A percentile compares a stretch with the other conserved stretches of the same genome.
Conservation (phyloP, 2,113 vertebrate genomes). For the Limanda limanda region DNA sequence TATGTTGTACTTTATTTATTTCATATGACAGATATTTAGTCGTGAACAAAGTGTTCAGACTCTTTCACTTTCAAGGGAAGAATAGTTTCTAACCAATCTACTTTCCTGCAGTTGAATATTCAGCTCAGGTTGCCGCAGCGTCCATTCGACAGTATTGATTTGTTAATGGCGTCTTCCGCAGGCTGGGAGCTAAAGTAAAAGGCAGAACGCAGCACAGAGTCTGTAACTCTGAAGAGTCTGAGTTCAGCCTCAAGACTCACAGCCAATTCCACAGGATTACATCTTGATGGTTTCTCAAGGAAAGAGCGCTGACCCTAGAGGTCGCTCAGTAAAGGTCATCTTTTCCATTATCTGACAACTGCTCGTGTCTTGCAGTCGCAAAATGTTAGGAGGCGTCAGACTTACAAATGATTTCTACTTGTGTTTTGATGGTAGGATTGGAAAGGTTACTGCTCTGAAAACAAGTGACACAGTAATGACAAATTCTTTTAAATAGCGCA, state of each 20-base stretch:
- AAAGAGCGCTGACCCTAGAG: conserved; percentile 43
- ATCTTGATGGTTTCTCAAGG: conserved; percentile 38
- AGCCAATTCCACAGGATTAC: conserved; percentile 43
- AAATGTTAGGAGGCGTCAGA: conserved; percentile 14
- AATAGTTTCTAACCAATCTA: conserved; percentile 5
- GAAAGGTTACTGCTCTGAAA: conserved; percentile 1
- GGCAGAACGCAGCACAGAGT: conserved; percentile 23
- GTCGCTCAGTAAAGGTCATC: conserved; percentile 45
- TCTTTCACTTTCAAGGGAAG: neutral
- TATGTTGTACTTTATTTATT: no score
- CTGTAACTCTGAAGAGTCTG: neutral
- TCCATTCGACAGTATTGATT: conserved; percentile 46
- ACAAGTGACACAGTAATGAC: neutral
- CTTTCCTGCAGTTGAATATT: conserved; percentile 41
- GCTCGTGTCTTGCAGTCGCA: neutral
- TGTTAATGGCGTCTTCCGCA: conserved; percentile 50
- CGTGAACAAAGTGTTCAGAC: neutral
- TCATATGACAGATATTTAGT: no score
- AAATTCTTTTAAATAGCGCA: neutral
- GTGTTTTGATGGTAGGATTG: neutral
- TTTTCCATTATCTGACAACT: conserved; percentile 29
- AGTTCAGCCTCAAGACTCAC: conserved; percentile 27
- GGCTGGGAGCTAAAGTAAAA: conserved; percentile 8
- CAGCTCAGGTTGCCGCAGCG: conserved; percentile 17
- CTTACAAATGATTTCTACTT: conserved; percentile 17